These are phyloP conservation scores for Tiliacea citrago DNA, from an alignment of 2,888 invertebrate genomes.

Conservation along the genomic window DNA sequence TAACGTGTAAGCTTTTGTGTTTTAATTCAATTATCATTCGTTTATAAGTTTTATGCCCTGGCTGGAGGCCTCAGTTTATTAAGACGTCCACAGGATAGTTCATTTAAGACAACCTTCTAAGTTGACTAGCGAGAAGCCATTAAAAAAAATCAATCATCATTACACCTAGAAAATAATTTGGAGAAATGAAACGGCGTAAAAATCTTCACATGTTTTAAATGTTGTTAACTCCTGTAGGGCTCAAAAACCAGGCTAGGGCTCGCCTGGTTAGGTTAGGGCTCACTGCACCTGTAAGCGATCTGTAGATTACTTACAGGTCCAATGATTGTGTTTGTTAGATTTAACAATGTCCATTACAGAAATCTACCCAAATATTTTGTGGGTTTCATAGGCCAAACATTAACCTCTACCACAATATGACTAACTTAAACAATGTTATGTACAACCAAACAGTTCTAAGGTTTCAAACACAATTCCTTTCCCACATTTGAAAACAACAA, in stretches of 20 bases:
- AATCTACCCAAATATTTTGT: neutral
- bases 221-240: too few relatives aligned
- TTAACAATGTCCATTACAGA: neutral
- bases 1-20: neutral
- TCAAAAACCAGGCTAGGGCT: too few relatives aligned
- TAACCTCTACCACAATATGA: neutral
- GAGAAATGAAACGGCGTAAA: neutral
- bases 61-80: neutral
- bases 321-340: too few relatives aligned
- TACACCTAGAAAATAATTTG: neutral
- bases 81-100: neutral
- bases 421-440: slow-evolving; percentile 14
- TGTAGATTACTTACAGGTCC: too few relatives aligned
- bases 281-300: too few relatives aligned
- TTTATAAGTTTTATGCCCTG: neutral
- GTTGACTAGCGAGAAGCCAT: too few relatives aligned
- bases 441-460: neutral
- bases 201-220: neutral
- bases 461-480: slow-evolving; percentile 15
- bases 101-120: neutral
- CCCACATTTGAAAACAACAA: slow-evolving; percentile 37
- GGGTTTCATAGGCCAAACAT: neutral
- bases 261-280: too few relatives aligned
- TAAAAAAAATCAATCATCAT: too few relatives aligned
- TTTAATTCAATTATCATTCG: neutral